phyloP scores from a whole-genome alignment of 2,888 invertebrate species.

The Halictus quadricinctus region DNA sequence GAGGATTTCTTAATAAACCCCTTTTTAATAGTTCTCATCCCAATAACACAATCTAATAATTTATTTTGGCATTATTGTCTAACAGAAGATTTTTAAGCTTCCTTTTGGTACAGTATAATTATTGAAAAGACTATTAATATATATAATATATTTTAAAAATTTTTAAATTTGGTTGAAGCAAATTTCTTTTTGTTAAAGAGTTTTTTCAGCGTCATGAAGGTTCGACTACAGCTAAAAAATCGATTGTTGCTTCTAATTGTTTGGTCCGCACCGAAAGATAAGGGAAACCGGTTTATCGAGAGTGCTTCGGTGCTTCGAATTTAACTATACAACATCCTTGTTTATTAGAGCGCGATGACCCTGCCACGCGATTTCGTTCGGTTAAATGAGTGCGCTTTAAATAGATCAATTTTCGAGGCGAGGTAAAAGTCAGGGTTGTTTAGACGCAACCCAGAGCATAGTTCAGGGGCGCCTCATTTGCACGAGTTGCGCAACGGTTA shows the following conservation, averaged over 20 bases:
- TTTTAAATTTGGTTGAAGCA: too few species aligned
- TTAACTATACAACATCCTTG: constrained; percentile 7
- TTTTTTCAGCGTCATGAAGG: too few species aligned
- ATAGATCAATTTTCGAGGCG: constrained; percentile 31
- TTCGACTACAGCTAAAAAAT: neutral
- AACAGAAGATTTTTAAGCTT: too few species aligned
- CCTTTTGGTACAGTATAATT: too few species aligned
- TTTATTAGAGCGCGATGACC: constrained; percentile 9
- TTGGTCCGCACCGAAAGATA: neutral
- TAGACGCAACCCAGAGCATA: constrained; percentile 3
- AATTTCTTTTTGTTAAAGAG: too few species aligned
- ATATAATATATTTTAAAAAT: too few species aligned
- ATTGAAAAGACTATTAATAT: too few species aligned
- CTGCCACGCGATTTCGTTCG: neutral
- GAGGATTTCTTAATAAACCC: too few species aligned
- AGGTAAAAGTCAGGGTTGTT: constrained; percentile 51
- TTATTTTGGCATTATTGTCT: too few species aligned
- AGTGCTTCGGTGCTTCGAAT: constrained; percentile 3
- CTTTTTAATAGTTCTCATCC: too few species aligned
- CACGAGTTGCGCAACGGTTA: constrained; percentile 20
- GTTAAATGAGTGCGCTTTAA: constrained; percentile 21
- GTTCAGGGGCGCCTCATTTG: constrained; percentile 43
- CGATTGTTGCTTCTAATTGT: neutral
- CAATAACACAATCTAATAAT: too few species aligned
- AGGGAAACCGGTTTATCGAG: neutral